These are phyloP conservation scores for Petaurus breviceps DNA, from an alignment of 2,113 vertebrate genomes.

Conservation along the genomic window DNA sequence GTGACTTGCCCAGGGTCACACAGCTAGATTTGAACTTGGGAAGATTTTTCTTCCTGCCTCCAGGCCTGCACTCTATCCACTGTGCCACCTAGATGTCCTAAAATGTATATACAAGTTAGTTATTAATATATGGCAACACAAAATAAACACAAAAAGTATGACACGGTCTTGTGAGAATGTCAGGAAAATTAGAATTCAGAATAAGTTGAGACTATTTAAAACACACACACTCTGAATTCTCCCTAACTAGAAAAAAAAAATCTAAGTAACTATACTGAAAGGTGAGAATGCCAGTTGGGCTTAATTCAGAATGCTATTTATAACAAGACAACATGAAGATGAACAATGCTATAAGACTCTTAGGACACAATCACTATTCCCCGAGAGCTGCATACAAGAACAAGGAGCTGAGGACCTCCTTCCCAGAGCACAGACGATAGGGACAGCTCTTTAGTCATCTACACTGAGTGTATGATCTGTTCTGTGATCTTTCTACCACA, in stretches of 20 bases:
- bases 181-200: background rate
- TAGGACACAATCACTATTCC: background rate
- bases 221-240: background rate
- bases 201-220: background rate
- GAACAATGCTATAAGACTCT: background rate
- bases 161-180: background rate
- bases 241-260: constrained; percentile 23
- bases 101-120: too few species aligned
- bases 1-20: background rate
- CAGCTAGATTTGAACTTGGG: background rate
- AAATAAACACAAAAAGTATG: background rate
- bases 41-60: background rate
- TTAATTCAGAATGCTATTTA: background rate
- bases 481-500: background rate
- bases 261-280: constrained; percentile 20
- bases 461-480: background rate
- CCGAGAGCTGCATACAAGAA: background rate
- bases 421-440: background rate
- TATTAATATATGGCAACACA: too few species aligned
- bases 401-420: background rate
- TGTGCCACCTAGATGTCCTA: background rate
- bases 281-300: background rate
- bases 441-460: background rate
- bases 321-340: background rate
- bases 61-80: background rate